Percentiles rank a stretch among this genome's conserved stretches.
phyloP scores from a whole-genome alignment of 2,888 invertebrate species.

The Erpobdella octoculata region DNA sequence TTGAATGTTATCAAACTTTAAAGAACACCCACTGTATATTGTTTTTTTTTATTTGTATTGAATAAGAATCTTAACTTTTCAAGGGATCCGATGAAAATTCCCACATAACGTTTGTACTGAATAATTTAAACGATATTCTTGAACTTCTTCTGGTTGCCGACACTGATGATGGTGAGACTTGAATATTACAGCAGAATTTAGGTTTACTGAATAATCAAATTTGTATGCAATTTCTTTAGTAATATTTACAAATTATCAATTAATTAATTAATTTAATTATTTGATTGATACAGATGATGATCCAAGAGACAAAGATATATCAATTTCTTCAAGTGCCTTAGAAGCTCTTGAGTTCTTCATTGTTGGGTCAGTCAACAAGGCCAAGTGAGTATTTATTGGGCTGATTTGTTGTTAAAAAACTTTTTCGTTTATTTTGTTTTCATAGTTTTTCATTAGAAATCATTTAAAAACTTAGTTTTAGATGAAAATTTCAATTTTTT shows the following conservation, averaged over 20 bases:
- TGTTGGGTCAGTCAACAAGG: slow-evolving; percentile 44
- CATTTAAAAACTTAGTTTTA: no score
- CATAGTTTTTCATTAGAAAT: no score
- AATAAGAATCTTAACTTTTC: slow-evolving; percentile 22
- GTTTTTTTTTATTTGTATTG: no score
- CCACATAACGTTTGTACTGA: slow-evolving; percentile 49
- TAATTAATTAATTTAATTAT: not conserved
- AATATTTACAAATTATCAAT: no score
- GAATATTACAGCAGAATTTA: not conserved
- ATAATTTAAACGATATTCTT: slow-evolving; percentile 48
- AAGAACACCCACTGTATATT: no score
- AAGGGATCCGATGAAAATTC: slow-evolving; percentile 51
- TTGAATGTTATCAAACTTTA: no score
- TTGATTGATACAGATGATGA: slow-evolving; percentile 24
- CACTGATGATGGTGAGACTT: not conserved
- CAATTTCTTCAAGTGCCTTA: slow-evolving; percentile 44
- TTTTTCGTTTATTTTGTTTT: no score
- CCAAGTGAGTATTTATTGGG: slow-evolving; percentile 21
- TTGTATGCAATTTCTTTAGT: no score
- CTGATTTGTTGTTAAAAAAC: no score
- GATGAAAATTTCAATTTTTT: not conserved
- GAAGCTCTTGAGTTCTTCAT: slow-evolving; percentile 49
- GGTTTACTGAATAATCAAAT: no score
- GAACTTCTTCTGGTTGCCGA: slow-evolving; percentile 47
- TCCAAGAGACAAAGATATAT: slow-evolving; percentile 37